phyloP scores from a whole-genome alignment of 2,113 vertebrate genomes.

The Ceyx cyanopectus region DNA sequence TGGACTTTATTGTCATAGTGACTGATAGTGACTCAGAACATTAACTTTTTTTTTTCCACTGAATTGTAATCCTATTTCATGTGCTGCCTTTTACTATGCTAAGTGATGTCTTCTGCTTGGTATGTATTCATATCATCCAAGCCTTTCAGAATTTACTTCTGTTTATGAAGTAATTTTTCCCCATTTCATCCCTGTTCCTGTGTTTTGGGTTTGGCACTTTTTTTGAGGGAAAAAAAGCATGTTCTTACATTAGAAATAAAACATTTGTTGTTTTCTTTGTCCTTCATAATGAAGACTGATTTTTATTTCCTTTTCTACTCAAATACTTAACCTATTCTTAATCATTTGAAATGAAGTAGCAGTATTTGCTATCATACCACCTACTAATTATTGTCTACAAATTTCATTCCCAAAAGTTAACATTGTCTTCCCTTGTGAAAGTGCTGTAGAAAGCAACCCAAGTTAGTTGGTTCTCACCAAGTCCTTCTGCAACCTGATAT shows the following conservation, averaged over 20 bases:
- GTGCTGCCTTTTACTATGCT: not conserved
- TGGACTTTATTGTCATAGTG: not conserved
- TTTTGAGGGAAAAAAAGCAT: not conserved
- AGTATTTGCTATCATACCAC: not conserved
- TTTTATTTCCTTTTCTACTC: not conserved
- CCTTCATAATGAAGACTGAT: not conserved
- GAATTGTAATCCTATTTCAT: not conserved
- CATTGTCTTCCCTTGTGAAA: not conserved
- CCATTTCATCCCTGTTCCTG: not conserved
- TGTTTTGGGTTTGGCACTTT: not conserved
- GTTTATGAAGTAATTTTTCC: not conserved
- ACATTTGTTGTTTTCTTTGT: not conserved
- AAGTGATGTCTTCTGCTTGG: not conserved
- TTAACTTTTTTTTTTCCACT: not conserved
- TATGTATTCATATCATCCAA: not conserved
- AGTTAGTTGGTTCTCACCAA: not conserved
- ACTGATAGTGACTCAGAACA: not conserved
- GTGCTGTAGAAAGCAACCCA: not conserved
- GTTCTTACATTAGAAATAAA: not conserved
- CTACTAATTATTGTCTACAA: constrained; percentile 8
- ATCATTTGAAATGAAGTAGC: not conserved
- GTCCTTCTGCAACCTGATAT: not conserved
- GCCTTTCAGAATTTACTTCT: not conserved
- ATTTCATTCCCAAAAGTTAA: not conserved
- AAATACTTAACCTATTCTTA: not conserved